Conservation (phyloP, 2,797 vertebrate species). For the Periophthalmus magnuspinnatus region DNA sequence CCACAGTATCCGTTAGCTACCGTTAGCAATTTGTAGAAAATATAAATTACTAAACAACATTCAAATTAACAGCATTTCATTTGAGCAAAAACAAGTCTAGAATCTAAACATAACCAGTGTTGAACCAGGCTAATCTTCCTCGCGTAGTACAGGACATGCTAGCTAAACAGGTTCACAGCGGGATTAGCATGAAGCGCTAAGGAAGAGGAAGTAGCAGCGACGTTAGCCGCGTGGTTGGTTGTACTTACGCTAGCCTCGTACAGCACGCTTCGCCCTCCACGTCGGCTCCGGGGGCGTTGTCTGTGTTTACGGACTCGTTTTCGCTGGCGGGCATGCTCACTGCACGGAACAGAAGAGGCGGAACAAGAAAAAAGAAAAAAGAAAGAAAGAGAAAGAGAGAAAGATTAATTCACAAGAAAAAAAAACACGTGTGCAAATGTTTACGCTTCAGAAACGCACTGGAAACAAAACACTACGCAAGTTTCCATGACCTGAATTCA, state of each 20-base stretch:
- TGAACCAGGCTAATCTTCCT: conserved; percentile 4
- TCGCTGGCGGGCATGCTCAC: conserved; percentile 99
- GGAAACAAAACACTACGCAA: background rate
- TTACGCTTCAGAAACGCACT: background rate
- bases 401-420: conserved; percentile 32
- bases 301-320: conserved; percentile 97
- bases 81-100: no score
- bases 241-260: conserved; percentile 93
- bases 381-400: conserved; percentile 17
- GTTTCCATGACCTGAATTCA: background rate
- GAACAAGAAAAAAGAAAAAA: conserved; percentile 16
- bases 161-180: conserved; percentile 15
- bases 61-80: background rate
- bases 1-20: background rate
- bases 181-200: conserved; percentile 27
- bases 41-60: background rate
- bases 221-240: conserved; percentile 18
- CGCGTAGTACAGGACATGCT: conserved; percentile 10
- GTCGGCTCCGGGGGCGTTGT: conserved; percentile 91
- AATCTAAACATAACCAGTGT: background rate
- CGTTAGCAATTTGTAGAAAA: background rate
- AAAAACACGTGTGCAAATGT: conserved; percentile 2
- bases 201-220: conserved; percentile 7
- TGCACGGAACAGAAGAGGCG: conserved; percentile 54
- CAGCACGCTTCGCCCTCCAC: conserved; percentile 96